Evolutionary conservation across 2,113 vertebrate species (phyloP).

Genomic region (Arizona elegans): DNA sequence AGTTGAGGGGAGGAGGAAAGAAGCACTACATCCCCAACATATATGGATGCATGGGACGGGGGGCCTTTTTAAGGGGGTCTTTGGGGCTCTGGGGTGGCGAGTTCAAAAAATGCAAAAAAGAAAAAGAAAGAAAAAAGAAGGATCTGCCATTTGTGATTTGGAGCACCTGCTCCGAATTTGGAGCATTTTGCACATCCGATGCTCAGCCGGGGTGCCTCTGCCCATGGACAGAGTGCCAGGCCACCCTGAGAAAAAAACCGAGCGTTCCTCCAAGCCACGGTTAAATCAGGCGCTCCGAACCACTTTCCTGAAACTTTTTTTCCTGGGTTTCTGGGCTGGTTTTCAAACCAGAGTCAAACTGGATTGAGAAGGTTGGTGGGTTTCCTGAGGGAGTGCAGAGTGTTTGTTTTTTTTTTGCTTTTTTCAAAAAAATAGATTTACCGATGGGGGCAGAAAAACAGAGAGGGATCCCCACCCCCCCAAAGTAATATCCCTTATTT

Average conservation of each 20-base stretch:
- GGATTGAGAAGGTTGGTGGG: not conserved
- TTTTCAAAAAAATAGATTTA: no score
- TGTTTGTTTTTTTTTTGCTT: no score
- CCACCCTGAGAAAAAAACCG: no score
- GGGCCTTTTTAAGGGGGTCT: no score
- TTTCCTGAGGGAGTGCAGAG: not conserved
- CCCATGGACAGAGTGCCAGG: not conserved
- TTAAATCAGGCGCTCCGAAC: not conserved
- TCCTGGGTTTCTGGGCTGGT: not conserved
- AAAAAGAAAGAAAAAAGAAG: not conserved
- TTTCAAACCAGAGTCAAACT: not conserved
- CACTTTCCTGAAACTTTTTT: no score
- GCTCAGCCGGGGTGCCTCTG: not conserved
- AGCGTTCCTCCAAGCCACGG: not conserved
- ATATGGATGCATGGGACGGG: no score
- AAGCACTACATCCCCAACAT: not conserved
- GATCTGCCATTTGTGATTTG: not conserved
- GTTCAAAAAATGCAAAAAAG: not conserved
- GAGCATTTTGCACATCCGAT: no score
- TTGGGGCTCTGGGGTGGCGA: no score
- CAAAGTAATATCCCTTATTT: not conserved
- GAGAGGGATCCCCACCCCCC: not conserved
- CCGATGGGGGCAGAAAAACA: not conserved
- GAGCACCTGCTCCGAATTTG: no score
- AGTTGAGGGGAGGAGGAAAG: not conserved